A percentile compares a stretch with the other conserved stretches of the same genome.
Conservation (phyloP, 1,140 invertebrate species). For the Drosophila paulistorum region DNA sequence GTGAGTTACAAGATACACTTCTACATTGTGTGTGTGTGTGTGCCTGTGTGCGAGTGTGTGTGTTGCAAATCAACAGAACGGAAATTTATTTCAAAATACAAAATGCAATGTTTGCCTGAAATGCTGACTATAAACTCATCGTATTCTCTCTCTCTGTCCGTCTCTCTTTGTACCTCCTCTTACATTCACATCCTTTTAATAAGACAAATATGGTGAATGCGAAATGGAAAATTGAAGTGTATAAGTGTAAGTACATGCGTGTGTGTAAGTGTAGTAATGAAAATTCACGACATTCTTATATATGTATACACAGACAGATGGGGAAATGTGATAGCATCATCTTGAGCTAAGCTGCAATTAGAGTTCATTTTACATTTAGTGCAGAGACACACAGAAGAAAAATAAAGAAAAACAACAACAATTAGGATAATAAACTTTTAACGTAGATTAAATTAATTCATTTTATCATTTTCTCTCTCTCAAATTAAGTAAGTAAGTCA, state of each 20-base stretch:
- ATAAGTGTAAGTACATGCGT: background rate
- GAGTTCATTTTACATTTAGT: slow-evolving; percentile 17
- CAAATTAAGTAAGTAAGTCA: too few species aligned
- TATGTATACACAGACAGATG: background rate
- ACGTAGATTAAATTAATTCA: slow-evolving; percentile 15
- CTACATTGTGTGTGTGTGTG: background rate
- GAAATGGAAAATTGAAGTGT: slow-evolving; percentile 1
- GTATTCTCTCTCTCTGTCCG: too few species aligned
- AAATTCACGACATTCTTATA: slow-evolving; percentile 1
- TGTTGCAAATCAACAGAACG: slow-evolving; percentile 70
- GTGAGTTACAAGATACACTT: slow-evolving; percentile 45
- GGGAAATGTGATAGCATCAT: slow-evolving; percentile 26
- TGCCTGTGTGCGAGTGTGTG: slow-evolving; percentile 28
- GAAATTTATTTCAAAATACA: slow-evolving; percentile 79
- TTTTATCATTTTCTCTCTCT: background rate
- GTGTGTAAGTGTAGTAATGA: background rate
- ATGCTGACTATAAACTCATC: slow-evolving; percentile 20
- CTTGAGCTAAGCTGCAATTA: slow-evolving; percentile 29
- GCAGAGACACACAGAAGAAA: background rate
- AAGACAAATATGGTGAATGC: slow-evolving; percentile 47
- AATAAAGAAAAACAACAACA: background rate
- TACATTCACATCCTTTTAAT: slow-evolving; percentile 54
- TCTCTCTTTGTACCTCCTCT: too few species aligned
- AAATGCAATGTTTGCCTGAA: slow-evolving; percentile 52
- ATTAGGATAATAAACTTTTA: slow-evolving; percentile 6